Base-by-base conservation (phyloP, 2,888 invertebrate genomes). In the Galeopsomyia nigrocyanea region DNA sequence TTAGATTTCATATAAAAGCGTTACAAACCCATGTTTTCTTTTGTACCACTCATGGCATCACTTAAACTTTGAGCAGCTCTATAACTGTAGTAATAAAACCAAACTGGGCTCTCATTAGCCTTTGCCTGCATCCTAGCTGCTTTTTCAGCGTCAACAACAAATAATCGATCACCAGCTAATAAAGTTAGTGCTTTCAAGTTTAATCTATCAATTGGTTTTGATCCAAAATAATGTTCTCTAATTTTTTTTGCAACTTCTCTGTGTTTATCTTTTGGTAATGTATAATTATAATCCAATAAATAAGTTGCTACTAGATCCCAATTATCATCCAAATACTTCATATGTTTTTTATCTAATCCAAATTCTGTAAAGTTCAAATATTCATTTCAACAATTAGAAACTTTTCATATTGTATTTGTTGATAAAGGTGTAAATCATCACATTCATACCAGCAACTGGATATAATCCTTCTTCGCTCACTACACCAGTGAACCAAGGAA, bases 381-480 rank as follows among this genome's bases (percentile, higher is more conserved):
- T 61, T 39, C 16, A 16, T 50, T 22, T 39, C 7, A 39, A 55
- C 26, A 56, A n/a, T 22, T 55, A 19, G 14, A 16, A n/a, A 16
- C 9, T 65, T 0, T 65, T 9, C 13, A 39, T 60, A 61, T 39
- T 14, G 10, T 21, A 21, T 1, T 7, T 14, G 13, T 39, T n/a
- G n/a, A 31, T 26, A 46, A 14, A 39, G 50, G 39, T 14, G 10
- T 60, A 26, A 17, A 7, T 39, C 39, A 39, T 39, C 10, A 7
- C 7, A 7, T 39, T 39, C 76, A 84, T 85, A 92, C 93, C 90
- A 80, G 91, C 90, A 53, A 90, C 92, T 39, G 93, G 93, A 79
- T 92, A 93, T 21, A 93, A 87, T 68, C 94, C 94, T 84, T 95
- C 95, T 64, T 93, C 90, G 22, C 90, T 89, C 0, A 91, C 91